Evolutionary conservation across 1,140 invertebrate genomes (phyloP).

Genomic region (Ceratitis capitata): DNA sequence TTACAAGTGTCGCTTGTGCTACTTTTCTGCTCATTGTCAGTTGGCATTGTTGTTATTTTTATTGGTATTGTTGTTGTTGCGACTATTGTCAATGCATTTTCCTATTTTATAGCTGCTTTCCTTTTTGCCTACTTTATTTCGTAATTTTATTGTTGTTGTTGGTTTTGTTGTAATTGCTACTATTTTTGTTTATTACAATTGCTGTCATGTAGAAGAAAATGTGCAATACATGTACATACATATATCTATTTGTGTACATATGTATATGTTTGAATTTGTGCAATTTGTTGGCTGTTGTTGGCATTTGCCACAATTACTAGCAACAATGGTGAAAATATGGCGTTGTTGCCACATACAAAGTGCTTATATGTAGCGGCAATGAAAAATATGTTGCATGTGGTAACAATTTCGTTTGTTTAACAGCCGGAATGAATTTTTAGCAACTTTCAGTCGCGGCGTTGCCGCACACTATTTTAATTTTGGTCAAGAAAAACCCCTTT

Average conservation of each 20-base stretch:
- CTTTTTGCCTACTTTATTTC: neutral
- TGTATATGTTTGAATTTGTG: no score
- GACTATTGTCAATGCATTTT: neutral
- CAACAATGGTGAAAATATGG: constrained; percentile 12
- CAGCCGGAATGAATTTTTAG: neutral
- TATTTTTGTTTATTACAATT: neutral
- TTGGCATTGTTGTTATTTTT: neutral
- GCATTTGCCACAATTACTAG: constrained; percentile 20
- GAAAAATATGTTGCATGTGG: neutral
- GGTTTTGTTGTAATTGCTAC: neutral
- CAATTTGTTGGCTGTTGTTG: no score
- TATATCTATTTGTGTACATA: neutral
- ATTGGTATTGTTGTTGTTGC: neutral
- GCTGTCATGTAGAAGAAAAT: neutral
- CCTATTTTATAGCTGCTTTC: constrained; percentile 12
- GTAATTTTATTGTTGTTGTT: neutral
- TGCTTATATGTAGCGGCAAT: neutral
- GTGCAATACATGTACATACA: neutral
- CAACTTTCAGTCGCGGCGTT: neutral
- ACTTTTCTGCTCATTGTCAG: constrained; percentile 29
- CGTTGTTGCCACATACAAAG: no score
- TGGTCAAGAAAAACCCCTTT: neutral
- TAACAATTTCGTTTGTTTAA: constrained; percentile 16
- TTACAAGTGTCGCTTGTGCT: constrained; percentile 35
- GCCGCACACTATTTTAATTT: neutral